These are phyloP conservation scores for Vombatus ursinus DNA, from an alignment of 2,113 vertebrate species.

Conservation along the genomic window DNA sequence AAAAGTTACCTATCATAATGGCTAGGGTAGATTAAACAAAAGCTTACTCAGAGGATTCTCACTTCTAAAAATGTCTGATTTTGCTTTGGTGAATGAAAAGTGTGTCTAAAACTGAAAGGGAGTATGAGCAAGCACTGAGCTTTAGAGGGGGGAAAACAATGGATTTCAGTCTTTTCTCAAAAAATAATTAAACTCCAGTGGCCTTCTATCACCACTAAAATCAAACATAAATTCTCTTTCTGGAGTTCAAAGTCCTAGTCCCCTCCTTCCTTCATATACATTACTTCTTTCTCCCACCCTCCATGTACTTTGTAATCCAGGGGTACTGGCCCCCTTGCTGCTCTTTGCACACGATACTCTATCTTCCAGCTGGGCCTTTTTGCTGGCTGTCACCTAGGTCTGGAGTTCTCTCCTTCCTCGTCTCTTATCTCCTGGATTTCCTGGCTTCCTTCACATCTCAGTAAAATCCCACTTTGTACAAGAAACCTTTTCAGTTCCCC, in stretches of 20 bases:
- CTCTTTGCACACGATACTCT: background rate
- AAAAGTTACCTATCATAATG: background rate
- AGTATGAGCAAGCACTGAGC: background rate
- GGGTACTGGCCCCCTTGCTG: background rate
- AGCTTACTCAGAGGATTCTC: background rate
- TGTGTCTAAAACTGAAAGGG: background rate
- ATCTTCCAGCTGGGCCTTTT: background rate
- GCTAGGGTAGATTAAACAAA: background rate
- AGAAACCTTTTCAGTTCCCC: background rate
- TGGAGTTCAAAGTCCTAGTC: background rate
- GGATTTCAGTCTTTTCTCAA: background rate
- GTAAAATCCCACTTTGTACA: background rate
- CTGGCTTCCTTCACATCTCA: background rate
- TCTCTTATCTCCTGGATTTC: background rate
- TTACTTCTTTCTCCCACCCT: background rate
- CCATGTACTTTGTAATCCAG: background rate
- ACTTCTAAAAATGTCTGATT: background rate
- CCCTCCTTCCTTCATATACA: background rate
- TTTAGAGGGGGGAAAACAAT: background rate
- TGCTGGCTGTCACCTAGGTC: background rate
- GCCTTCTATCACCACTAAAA: background rate
- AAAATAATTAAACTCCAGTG: too few relatives aligned
- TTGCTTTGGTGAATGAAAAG: background rate
- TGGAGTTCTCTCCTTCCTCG: background rate
- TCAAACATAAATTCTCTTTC: background rate